Evolutionary conservation across 2,797 vertebrate species (phyloP).

Genomic region (Siniperca obscura): DNA sequence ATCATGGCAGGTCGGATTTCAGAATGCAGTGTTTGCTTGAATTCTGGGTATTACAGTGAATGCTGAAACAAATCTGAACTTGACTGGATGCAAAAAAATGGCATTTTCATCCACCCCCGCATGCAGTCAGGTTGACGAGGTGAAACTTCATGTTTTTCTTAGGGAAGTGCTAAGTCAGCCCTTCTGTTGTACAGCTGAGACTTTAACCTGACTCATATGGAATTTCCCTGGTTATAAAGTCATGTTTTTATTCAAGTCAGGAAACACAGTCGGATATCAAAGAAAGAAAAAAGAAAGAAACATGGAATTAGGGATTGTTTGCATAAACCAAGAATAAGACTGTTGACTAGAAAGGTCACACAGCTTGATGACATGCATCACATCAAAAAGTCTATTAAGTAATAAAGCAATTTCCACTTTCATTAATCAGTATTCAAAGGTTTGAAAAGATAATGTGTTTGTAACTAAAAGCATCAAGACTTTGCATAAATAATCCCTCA

Average conservation of each 20-base stretch:
- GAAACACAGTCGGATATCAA: slow-evolving; percentile 37
- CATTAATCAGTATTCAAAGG: background rate
- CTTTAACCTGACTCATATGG: slow-evolving; percentile 71
- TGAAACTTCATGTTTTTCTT: slow-evolving; percentile 61
- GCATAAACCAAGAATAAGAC: slow-evolving; percentile 15
- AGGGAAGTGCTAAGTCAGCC: slow-evolving; percentile 62
- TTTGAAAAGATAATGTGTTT: background rate
- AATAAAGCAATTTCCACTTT: background rate
- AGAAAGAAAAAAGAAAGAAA: background rate
- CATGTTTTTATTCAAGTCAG: slow-evolving; percentile 62
- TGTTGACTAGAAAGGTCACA: slow-evolving; percentile 24
- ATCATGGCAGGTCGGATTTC: background rate
- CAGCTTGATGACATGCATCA: slow-evolving; percentile 15
- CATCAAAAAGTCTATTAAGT: background rate
- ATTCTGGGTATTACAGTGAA: background rate
- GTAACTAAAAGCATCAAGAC: background rate
- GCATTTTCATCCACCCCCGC: slow-evolving; percentile 44
- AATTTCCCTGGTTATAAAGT: slow-evolving; percentile 72
- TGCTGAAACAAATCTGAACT: slow-evolving; percentile 30
- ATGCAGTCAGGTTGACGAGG: slow-evolving; percentile 38
- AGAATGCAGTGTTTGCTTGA: background rate
- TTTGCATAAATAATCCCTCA: background rate
- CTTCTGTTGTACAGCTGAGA: slow-evolving; percentile 62
- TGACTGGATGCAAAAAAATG: background rate
- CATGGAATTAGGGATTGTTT: slow-evolving; percentile 29